A percentile compares a stretch with the other conserved stretches of the same genome.
Evolutionary conservation across 2,113 vertebrate species (phyloP).

Genomic region (Caracal caracal): DNA sequence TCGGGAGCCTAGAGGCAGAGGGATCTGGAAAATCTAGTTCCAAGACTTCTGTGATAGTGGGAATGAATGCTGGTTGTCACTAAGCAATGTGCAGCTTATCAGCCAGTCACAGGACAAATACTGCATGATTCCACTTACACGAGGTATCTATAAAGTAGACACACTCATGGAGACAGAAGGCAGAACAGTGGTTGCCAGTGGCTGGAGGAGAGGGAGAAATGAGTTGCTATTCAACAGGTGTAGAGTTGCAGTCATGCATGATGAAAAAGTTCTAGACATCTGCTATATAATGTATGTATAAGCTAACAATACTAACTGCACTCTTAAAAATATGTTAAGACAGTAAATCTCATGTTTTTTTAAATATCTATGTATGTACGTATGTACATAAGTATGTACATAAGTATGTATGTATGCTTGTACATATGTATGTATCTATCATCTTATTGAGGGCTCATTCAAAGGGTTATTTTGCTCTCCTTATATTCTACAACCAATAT

Average conservation of each 20-base stretch:
- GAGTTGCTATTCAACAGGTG: not conserved
- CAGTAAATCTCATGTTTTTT: not conserved
- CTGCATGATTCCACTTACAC: not conserved
- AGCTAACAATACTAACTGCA: not conserved
- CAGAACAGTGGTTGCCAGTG: not conserved
- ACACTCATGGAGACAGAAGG: not conserved
- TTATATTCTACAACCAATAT: not conserved
- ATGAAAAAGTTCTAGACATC: not conserved
- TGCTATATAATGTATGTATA: not conserved
- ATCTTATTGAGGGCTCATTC: not conserved
- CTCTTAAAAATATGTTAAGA: not conserved
- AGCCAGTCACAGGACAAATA: not conserved
- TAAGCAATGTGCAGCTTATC: not conserved
- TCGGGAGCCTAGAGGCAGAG: not conserved
- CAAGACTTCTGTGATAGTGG: not conserved
- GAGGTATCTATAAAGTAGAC: not conserved
- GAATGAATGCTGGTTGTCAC: not conserved
- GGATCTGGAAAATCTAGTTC: not conserved
- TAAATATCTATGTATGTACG: too few relatives aligned
- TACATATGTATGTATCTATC: not conserved
- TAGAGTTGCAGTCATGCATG: not conserved
- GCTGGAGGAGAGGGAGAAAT: not conserved
- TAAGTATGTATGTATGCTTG: not conserved
- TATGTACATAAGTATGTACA: too few relatives aligned
- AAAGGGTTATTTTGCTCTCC: not conserved